Percentiles rank a stretch among this genome's conserved stretches.
phyloP scores from a whole-genome alignment of 2,797 vertebrate genomes.

The Sebastes steindachneri region DNA sequence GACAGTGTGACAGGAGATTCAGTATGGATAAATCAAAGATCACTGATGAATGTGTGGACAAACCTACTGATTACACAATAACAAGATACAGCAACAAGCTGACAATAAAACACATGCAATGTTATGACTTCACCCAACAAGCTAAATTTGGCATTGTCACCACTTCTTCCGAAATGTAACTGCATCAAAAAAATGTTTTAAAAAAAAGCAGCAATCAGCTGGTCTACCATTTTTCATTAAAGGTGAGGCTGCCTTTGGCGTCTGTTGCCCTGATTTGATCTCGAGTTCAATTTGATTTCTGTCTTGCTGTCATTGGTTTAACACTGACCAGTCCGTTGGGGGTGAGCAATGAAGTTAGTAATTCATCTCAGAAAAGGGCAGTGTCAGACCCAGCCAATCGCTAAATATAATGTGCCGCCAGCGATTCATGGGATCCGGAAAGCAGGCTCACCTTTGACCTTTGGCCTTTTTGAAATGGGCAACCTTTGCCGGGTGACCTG shows the following conservation, averaged over 20 bases:
- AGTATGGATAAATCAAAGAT: background rate
- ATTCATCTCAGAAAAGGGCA: constrained; percentile 74
- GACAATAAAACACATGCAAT: background rate
- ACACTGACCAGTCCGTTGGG: constrained; percentile 60
- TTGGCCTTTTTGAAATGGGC: constrained; percentile 50
- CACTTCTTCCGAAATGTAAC: background rate
- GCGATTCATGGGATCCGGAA: constrained; percentile 54
- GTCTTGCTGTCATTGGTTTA: constrained; percentile 66
- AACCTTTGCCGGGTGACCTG: constrained; percentile 60
- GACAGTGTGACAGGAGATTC: background rate
- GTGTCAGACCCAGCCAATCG: constrained; percentile 55
- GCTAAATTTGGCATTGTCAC: background rate
- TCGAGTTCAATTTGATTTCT: constrained; percentile 73
- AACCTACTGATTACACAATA: background rate
- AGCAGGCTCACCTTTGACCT: constrained; percentile 51
- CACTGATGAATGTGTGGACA: background rate
- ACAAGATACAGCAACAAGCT: background rate
- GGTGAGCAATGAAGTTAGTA: constrained; percentile 67
- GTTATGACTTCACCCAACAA: background rate
- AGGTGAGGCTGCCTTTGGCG: constrained; percentile 59
- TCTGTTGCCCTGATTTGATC: constrained; percentile 66
- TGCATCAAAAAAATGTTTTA: background rate
- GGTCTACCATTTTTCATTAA: constrained; percentile 50
- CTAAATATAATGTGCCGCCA: constrained; percentile 64
- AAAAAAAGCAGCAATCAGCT: constrained; percentile 18